Evolutionary conservation across 64 coral and sea anemone species (phyloP).

Genomic region (Actinia equina): DNA sequence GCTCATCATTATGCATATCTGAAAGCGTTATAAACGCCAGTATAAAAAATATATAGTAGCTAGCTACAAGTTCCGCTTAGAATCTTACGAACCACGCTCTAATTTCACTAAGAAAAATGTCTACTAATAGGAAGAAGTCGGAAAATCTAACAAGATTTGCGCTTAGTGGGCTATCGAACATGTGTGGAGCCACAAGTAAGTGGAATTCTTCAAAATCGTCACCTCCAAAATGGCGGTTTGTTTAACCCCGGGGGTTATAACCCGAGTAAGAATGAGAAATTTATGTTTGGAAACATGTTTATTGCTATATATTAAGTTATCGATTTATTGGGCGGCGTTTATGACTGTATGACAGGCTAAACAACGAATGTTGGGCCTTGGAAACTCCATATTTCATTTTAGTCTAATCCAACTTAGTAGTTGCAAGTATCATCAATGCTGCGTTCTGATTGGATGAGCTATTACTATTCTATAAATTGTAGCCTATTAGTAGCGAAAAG

Average conservation of each 20-base stretch:
- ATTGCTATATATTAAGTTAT: no score
- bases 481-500: no score
- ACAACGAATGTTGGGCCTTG: no score
- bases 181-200: slow-evolving; percentile 45
- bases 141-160: slow-evolving; percentile 50
- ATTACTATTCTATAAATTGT: no score
- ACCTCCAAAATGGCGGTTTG: not conserved
- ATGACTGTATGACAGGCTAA: no score
- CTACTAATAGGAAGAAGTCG: not conserved
- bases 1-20: not conserved
- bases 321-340: no score
- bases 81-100: no score
- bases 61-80: not conserved
- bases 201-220: not conserved
- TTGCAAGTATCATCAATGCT: no score
- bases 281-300: no score
- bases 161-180: slow-evolving; percentile 45
- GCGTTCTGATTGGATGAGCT: no score
- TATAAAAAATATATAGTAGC: no score
- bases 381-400: not conserved
- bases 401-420: not conserved
- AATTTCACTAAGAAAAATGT: not conserved
- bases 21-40: not conserved
- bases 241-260: no score
- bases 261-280: not conserved